Percentiles rank a stretch among this genome's conserved stretches.
Conservation (phyloP, 23 tunicate species). For the Phallusia fumigata region DNA sequence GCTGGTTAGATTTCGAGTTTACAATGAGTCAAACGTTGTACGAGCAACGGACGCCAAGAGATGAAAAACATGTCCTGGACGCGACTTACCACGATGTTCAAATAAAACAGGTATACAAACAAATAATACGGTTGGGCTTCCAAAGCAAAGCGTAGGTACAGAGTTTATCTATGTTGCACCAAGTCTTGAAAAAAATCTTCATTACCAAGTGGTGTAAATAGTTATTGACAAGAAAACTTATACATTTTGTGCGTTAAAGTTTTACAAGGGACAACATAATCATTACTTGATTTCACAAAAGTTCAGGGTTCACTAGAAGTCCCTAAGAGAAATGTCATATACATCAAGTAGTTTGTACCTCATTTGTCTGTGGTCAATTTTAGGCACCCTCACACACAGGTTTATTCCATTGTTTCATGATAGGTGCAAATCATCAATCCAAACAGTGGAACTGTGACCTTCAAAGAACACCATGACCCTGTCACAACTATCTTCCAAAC, state of each 20-base stretch:
- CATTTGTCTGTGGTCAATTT: no score
- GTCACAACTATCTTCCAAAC: neutral
- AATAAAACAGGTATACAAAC: slow-evolving; percentile 38
- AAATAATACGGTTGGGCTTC: no score
- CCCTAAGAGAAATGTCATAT: no score
- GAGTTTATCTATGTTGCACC: no score
- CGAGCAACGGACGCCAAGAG: slow-evolving; percentile 6
- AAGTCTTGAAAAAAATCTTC: no score
- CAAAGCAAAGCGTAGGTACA: no score
- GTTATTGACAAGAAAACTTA: neutral
- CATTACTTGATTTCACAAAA: no score
- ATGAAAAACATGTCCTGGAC: slow-evolving; percentile 28
- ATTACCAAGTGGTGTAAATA: no score
- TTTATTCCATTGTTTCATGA: neutral
- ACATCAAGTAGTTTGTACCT: no score
- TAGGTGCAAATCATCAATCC: slow-evolving; percentile 46
- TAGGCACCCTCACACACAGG: no score
- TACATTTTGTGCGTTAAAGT: neutral
- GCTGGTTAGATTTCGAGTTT: no score
- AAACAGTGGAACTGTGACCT: slow-evolving; percentile 25
- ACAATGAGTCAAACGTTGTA: neutral
- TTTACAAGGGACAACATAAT: neutral
- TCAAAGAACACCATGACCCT: slow-evolving; percentile 21
- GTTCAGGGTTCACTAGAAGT: no score
- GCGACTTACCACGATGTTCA: slow-evolving; percentile 51